Percentiles rank a stretch among this genome's conserved stretches.
These are phyloP conservation scores for Tridacna gigas DNA, from an alignment of 2,888 invertebrate species.

Conservation along the genomic window DNA sequence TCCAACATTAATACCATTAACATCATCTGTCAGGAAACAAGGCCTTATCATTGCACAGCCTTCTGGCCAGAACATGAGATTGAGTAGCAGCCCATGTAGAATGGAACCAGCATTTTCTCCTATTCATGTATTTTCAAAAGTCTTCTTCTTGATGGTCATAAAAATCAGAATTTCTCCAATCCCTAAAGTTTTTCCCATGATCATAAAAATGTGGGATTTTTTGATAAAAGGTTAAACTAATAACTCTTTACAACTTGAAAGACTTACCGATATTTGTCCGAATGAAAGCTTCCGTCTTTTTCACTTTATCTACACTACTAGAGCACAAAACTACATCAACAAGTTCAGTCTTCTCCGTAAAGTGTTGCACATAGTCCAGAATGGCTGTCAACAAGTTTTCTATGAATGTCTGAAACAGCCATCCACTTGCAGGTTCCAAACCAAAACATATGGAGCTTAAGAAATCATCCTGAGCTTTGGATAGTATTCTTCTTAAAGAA, in stretches of 20 bases:
- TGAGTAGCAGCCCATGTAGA: too few species aligned
- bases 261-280: constrained; percentile 5
- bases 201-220: not conserved
- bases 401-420: not conserved
- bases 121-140: too few species aligned
- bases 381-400: not conserved
- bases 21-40: too few species aligned
- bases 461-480: not conserved
- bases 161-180: not conserved
- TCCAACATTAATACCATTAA: too few species aligned
- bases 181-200: not conserved
- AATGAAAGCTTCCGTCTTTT: constrained; percentile 1
- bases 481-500: not conserved
- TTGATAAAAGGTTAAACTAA: not conserved
- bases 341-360: not conserved
- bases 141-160: too few species aligned
- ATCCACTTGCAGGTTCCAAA: not conserved
- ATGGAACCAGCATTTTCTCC: too few species aligned
- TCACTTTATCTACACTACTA: not conserved
- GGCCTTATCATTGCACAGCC: too few species aligned
- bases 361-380: not conserved
- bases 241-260: not conserved
- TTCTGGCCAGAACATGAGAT: too few species aligned
- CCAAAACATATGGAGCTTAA: not conserved
- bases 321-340: not conserved